Percentiles rank a stretch among this genome's conserved stretches.
Evolutionary conservation across 2,113 vertebrate genomes (phyloP).

Genomic region (Ctenodactylus gundi): DNA sequence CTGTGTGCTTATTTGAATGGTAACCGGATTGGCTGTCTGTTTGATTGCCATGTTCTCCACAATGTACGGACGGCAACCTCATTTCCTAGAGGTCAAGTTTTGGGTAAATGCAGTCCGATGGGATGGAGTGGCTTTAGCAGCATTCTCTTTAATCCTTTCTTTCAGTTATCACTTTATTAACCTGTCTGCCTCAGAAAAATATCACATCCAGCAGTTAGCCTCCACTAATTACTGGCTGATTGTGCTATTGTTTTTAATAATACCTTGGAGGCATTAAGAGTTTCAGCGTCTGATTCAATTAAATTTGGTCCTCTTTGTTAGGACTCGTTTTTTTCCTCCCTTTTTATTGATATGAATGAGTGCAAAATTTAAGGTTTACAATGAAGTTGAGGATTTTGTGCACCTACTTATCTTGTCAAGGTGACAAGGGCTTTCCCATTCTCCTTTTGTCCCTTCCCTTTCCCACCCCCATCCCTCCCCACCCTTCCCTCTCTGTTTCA

Average conservation of each 20-base stretch:
- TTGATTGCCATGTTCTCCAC: not conserved
- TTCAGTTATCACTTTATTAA: not conserved
- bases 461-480: no score
- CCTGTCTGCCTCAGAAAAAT: not conserved
- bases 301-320: not conserved
- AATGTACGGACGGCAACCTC: not conserved
- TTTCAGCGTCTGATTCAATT: not conserved
- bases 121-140: not conserved
- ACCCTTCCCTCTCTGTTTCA: no score
- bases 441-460: no score
- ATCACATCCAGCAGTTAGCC: not conserved
- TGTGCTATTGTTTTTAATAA: constrained; percentile 15
- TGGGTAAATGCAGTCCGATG: not conserved
- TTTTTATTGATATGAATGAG: no score
- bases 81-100: not conserved
- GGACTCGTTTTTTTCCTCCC: no score
- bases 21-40: not conserved
- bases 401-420: no score
- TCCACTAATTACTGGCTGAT: not conserved
- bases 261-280: not conserved
- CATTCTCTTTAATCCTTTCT: not conserved
- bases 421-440: no score
- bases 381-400: no score
- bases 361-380: no score
- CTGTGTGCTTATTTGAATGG: not conserved